Percentiles rank a stretch among this genome's conserved stretches.
These are phyloP conservation scores for Leptestheria dahalacensis DNA, from an alignment of 1,140 invertebrate species.

Conservation along the genomic window DNA sequence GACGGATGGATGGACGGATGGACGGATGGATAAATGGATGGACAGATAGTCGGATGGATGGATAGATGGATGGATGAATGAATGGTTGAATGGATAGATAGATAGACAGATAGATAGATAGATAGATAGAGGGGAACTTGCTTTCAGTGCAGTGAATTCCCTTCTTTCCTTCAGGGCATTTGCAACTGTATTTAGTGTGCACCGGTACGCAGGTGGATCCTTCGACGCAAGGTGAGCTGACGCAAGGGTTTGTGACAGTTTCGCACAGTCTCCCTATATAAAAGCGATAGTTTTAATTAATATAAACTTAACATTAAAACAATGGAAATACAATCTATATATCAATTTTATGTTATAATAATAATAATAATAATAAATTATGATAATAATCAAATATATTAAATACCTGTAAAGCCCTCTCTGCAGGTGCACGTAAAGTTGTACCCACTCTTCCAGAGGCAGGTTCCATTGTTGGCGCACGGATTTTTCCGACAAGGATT, in stretches of 20 bases:
- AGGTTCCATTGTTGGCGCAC: conserved; percentile 64
- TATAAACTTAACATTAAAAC: conserved; percentile 6
- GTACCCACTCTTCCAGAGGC: conserved; percentile 43
- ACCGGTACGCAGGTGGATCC: conserved; percentile 51
- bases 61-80: too few species aligned
- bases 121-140: conserved; percentile 26
- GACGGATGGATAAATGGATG: too few species aligned
- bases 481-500: conserved; percentile 62
- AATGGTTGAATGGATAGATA: too few species aligned
- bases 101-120: too few species aligned
- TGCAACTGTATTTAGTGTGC: conserved; percentile 43
- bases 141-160: conserved; percentile 44
- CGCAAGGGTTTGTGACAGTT: conserved; percentile 52
- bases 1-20: too few species aligned
- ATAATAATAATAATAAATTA: not conserved
- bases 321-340: not conserved
- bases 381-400: conserved; percentile 1
- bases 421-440: conserved; percentile 31
- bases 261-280: conserved; percentile 62
- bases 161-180: conserved; percentile 44
- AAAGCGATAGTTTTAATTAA: too few species aligned
- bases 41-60: too few species aligned
- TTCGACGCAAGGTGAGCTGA: conserved; percentile 52
- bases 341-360: not conserved
- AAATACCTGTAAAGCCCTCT: conserved; percentile 32